These are phyloP conservation scores for Neodiprion lecontei DNA, from an alignment of 1,140 invertebrate genomes.

Conservation along the genomic window DNA sequence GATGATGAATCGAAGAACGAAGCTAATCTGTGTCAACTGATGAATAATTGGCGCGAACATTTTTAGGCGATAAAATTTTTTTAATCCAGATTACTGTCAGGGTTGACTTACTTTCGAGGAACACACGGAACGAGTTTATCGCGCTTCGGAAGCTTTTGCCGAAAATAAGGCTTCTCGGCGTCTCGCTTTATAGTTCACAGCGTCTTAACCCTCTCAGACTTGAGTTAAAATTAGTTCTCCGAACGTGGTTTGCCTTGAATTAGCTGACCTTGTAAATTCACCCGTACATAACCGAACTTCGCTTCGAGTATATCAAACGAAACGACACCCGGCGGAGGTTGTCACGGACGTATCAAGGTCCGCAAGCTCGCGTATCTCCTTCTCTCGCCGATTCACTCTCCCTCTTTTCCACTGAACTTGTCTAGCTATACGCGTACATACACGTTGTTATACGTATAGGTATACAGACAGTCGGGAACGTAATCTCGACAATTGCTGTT, in stretches of 20 bases:
- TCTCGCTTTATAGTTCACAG: neutral
- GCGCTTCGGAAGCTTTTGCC: neutral
- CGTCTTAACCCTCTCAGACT: neutral
- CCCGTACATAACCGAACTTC: neutral
- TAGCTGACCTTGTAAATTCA: slow-evolving; percentile 4
- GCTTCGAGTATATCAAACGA: neutral
- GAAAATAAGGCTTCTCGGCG: neutral
- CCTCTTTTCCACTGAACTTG: too few relatives aligned
- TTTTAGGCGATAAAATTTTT: too few relatives aligned
- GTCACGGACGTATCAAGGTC: neutral
- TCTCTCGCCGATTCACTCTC: neutral
- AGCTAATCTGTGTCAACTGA: too few relatives aligned
- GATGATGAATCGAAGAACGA: too few relatives aligned
- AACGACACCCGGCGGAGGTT: neutral
- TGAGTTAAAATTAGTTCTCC: neutral
- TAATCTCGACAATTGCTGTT: neutral
- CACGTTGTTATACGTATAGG: neutral
- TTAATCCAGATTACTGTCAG: too few relatives aligned
- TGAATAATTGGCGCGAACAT: too few relatives aligned
- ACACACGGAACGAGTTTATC: neutral
- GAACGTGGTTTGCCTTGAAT: neutral
- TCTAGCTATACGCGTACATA: neutral
- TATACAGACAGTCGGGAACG: neutral
- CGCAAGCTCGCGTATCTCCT: neutral
- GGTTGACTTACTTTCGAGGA: too few relatives aligned